Percentiles rank a stretch among this genome's conserved stretches.
phyloP scores from a whole-genome alignment of 2,888 invertebrate species.

The Branchipolynoe longqiensis region DNA sequence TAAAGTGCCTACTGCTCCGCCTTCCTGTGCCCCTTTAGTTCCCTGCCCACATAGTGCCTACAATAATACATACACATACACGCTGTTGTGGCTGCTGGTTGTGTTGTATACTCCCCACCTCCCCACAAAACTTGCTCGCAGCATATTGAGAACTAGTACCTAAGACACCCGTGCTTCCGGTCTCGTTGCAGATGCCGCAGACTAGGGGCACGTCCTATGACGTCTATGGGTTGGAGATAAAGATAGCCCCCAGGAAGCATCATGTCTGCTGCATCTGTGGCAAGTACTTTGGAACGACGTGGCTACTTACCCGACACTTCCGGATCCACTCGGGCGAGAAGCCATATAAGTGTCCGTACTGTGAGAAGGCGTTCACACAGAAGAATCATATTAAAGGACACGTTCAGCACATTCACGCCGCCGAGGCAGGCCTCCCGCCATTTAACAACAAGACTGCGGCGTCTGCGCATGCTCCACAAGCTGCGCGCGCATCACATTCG shows the following conservation, averaged over 20 bases:
- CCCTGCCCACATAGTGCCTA: no score
- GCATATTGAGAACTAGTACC: no score
- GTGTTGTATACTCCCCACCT: no score
- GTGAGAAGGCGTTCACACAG: slow-evolving; percentile 30
- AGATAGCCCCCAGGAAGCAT: neutral
- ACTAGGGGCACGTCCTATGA: neutral
- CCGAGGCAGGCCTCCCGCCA: neutral
- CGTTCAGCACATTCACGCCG: neutral
- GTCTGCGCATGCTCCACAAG: no score
- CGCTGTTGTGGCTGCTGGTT: no score
- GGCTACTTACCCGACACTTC: slow-evolving; percentile 35
- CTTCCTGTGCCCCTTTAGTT: no score
- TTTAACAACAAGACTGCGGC: no score
- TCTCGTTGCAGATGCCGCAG: slow-evolving; percentile 32
- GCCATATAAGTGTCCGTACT: slow-evolving; percentile 30
- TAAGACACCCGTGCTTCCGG: neutral
- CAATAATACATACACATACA: no score
- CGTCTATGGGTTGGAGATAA: neutral
- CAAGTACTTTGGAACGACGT: slow-evolving; percentile 35
- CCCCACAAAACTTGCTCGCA: no score
- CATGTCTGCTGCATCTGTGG: slow-evolving; percentile 39
- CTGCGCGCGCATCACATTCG: no score
- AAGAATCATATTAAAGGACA: slow-evolving; percentile 39
- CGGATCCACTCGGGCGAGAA: slow-evolving; percentile 50
- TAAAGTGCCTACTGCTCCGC: no score